A percentile compares a stretch with the other conserved stretches of the same genome.
Evolutionary conservation across 2,797 vertebrate species (phyloP).

Genomic region (Zalophus californianus): DNA sequence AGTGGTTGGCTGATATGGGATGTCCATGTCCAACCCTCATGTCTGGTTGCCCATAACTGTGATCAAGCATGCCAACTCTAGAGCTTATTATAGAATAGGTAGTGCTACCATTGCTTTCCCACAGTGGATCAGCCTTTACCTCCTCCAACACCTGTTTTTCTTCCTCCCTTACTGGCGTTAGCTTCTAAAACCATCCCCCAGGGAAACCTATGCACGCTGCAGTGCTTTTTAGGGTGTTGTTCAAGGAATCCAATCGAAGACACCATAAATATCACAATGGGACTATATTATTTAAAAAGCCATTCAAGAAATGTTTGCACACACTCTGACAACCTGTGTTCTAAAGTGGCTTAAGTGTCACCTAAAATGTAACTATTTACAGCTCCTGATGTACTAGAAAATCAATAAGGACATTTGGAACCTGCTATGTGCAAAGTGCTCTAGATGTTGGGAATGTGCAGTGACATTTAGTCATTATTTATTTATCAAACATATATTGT

Average conservation of each 20-base stretch:
- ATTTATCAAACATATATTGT: neutral
- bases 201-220: fast-evolving
- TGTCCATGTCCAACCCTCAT: fast-evolving
- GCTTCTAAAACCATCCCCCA: neutral
- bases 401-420: neutral
- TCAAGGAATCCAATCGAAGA: neutral
- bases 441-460: neutral
- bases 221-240: fast-evolving
- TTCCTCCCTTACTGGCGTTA: fast-evolving
- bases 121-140: fast-evolving
- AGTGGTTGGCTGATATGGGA: fast-evolving
- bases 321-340: neutral
- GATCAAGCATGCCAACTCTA: neutral
- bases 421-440: neutral
- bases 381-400: neutral
- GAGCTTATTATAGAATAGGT: fast-evolving
- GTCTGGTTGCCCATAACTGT: neutral
- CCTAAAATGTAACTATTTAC: neutral
- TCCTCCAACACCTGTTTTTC: fast-evolving
- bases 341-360: neutral
- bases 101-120: fast-evolving
- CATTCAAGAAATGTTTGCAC: neutral
- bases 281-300: neutral
- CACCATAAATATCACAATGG: neutral
- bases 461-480: neutral